These are phyloP conservation scores for Pseudopipra pipra DNA, from an alignment of 2,113 vertebrate species.

Conservation along the genomic window DNA sequence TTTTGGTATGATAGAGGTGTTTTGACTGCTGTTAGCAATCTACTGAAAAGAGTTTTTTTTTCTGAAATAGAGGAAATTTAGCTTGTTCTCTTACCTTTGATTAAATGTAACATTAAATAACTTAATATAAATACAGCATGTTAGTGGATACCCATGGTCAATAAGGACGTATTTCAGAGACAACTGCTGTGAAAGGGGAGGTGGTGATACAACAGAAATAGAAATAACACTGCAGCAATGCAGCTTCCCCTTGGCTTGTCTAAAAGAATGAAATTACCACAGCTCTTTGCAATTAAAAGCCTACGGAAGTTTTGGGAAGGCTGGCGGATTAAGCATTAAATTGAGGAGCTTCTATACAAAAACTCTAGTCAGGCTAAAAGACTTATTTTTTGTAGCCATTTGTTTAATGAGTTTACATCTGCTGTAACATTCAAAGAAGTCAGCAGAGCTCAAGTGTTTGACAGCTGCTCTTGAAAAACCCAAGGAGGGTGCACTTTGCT, in stretches of 20 bases:
- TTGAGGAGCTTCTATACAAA: neutral
- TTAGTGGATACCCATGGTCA: neutral
- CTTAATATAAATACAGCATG: neutral
- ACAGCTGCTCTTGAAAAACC: slow-evolving; percentile 27
- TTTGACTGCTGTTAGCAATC: neutral
- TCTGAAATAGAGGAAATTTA: neutral
- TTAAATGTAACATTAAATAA: neutral
- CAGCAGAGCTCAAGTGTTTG: neutral
- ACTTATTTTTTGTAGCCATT: slow-evolving; percentile 18
- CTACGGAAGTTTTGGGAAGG: neutral
- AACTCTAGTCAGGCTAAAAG: neutral
- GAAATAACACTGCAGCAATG: neutral
- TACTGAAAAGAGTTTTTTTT: neutral
- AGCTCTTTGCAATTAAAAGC: neutral
- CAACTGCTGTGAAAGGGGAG: neutral
- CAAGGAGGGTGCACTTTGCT: neutral
- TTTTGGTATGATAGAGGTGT: neutral
- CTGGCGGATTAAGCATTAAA: neutral
- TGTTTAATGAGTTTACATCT: slow-evolving; percentile 52
- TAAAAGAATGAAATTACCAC: neutral
- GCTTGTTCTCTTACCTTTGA: neutral
- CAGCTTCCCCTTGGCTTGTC: neutral
- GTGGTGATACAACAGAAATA: neutral
- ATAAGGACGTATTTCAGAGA: neutral
- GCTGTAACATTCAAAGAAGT: slow-evolving; percentile 14